Percentiles rank a stretch among this genome's conserved stretches.
phyloP scores from a whole-genome alignment of 1,140 invertebrate genomes.

The Drosophila nebulosa region DNA sequence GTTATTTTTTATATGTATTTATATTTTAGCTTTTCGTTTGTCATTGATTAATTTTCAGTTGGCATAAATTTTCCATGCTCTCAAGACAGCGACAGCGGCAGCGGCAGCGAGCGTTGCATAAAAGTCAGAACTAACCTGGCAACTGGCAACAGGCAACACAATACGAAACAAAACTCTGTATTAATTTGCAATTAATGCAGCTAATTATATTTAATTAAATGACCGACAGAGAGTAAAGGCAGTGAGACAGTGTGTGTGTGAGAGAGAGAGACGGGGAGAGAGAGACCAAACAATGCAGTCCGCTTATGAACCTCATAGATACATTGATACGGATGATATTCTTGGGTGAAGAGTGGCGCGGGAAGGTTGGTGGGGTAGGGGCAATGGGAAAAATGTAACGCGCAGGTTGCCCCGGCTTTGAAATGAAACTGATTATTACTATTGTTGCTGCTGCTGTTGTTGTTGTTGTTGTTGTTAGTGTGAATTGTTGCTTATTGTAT shows the following conservation, averaged over 20 bases:
- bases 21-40: not conserved
- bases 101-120: not conserved
- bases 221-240: conserved; percentile 42
- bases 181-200: conserved; percentile 79
- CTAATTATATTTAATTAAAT: conserved; percentile 79
- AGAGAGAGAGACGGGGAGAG: not conserved
- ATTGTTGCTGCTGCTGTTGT: conserved; percentile 51
- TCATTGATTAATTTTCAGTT: conserved; percentile 4
- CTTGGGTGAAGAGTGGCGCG: not conserved
- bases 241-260: not conserved
- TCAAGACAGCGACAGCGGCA: too few relatives aligned
- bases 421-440: conserved; percentile 76
- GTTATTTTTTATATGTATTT: conserved; percentile 12
- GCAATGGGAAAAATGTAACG: conserved; percentile 67
- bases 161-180: conserved; percentile 68
- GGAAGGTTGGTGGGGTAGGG: not conserved
- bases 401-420: conserved; percentile 64
- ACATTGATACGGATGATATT: conserved; percentile 21
- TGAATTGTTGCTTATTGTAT: conserved; percentile 71
- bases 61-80: conserved; percentile 2
- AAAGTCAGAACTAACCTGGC: conserved; percentile 12
- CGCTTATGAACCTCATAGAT: conserved; percentile 27
- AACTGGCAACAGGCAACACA: too few relatives aligned
- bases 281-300: conserved; percentile 53
- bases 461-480: conserved; percentile 46